Evolutionary conservation across 64 coral and sea anemone species (phyloP), one percentile per base, ranked within the genome.

Genomic region (Montipora foliosa): DNA sequence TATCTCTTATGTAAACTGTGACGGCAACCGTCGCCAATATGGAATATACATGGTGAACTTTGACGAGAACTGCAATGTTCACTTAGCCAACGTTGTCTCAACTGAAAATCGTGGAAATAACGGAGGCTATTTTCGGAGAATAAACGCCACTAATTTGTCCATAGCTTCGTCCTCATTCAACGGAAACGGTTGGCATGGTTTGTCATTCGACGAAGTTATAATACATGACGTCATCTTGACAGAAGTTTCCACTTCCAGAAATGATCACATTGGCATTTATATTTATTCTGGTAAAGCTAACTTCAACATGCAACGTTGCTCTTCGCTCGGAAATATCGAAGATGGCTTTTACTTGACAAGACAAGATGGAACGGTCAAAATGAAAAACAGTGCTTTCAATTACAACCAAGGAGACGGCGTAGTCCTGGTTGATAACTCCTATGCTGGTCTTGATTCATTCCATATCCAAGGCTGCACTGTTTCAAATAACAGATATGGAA

Each of bases 341-440:
- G 75, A 94, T 61, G 95, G 95, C 3, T 80, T 59, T 50, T 44
- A 62, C 7, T 62, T 96, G n/a, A 64, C 60, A 19, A 93, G 87
- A 14, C 84, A 96, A 87, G 81, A 76, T 0, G 95, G 95, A 52
- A 77, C 87, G 0, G 81, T 94, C 53, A 74, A 13, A n/a, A 74
- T 96, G 61, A 58, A 74, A 11, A 57, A 75, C 29, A 94, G 79
- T 9, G 8, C 22, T 24, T 37, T 75, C 20, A 17, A 44, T 64
- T 58, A 6, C 20, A 96, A 96, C 61, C 50, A 17, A 17, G 53
- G 67, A 44, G 17, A 94, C 19, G 95, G 95, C 2, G 62, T 96
- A 24, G 17, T 4, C 19, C 14, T 91, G 8, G 21, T 86, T 5
- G 95, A 96, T 68, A 21, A 46, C 2, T 14, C 37, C 2, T 8